Evolutionary conservation across 2,888 invertebrate species (phyloP).

Genomic region (Thelaira solivaga): DNA sequence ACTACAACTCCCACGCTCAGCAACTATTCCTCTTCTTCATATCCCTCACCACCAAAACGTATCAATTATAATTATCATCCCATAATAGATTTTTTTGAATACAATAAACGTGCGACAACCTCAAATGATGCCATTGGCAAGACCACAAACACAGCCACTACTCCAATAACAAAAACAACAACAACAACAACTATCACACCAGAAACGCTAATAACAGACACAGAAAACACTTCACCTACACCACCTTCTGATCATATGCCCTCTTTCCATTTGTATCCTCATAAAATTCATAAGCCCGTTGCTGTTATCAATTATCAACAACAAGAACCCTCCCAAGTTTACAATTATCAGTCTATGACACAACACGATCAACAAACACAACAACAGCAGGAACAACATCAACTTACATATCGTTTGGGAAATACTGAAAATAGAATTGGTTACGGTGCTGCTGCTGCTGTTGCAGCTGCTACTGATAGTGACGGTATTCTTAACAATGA

Average conservation of each 20-base stretch:
- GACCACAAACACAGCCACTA: too few species aligned
- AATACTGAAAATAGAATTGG: conserved; percentile 70
- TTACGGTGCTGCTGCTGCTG: conserved; percentile 66
- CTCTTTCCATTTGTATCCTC: conserved; percentile 46
- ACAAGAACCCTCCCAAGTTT: conserved; percentile 49
- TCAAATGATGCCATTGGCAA: too few species aligned
- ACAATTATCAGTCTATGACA: not conserved
- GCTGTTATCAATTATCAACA: conserved; percentile 4
- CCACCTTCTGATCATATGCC: conserved; percentile 18
- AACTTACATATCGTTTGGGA: conserved; percentile 57
- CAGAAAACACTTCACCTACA: conserved; percentile 30
- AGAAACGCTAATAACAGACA: not conserved
- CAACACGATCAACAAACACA: conserved; percentile 17
- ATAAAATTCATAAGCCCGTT: conserved; percentile 58
- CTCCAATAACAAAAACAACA: not conserved
- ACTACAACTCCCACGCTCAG: conserved; percentile 29
- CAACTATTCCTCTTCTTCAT: not conserved
- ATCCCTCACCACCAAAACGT: conserved; percentile 74
- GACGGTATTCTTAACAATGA: conserved; percentile 48
- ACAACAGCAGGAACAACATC: conserved; percentile 56
- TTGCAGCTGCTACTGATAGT: conserved; percentile 62
- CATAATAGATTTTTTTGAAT: conserved; percentile 87
- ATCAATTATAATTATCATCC: conserved; percentile 90
- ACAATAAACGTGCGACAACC: conserved; percentile 66
- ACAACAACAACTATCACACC: conserved; percentile 52